Percentiles rank a stretch among this genome's conserved stretches.
Evolutionary conservation across 2,888 invertebrate genomes (phyloP).

Genomic region (Laspeyria flexula): DNA sequence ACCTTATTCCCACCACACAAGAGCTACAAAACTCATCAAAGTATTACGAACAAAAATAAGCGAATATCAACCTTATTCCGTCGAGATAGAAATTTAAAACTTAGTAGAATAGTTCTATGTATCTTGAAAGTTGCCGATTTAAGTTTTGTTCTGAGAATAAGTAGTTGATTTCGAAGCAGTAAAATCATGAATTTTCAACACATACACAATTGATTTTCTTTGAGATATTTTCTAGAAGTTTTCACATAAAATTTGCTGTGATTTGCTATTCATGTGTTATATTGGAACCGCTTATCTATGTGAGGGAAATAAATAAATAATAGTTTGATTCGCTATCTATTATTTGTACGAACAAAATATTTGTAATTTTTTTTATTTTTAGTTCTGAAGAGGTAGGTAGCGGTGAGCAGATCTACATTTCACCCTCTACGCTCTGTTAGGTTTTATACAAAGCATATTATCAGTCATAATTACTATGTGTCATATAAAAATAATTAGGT

Average conservation of each 20-base stretch:
- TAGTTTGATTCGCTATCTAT: too few species aligned
- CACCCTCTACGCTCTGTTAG: too few species aligned
- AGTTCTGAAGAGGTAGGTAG: too few species aligned
- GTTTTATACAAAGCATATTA: too few species aligned
- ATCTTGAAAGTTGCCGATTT: constrained; percentile 32
- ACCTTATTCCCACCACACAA: constrained; percentile 4
- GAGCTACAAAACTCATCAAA: neutral
- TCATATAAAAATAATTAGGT: too few species aligned
- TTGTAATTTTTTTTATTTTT: too few species aligned
- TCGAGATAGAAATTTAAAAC: neutral
- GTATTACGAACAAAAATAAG: neutral
- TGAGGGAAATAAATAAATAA: too few species aligned
- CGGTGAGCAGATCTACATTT: too few species aligned
- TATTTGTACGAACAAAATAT: too few species aligned
- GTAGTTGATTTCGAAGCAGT: neutral
- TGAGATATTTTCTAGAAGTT: neutral
- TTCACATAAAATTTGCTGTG: neutral
- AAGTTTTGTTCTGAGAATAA: constrained; percentile 40
- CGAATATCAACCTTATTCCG: constrained; percentile 2
- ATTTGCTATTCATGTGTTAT: too few species aligned
- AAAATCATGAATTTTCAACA: neutral
- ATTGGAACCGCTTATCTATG: too few species aligned
- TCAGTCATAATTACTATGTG: too few species aligned
- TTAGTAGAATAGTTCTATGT: neutral
- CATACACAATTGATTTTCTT: neutral